Percentiles rank a stretch among this genome's conserved stretches.
Evolutionary conservation across 2,113 vertebrate genomes (phyloP).

Genomic region (Paradisaea rubra): DNA sequence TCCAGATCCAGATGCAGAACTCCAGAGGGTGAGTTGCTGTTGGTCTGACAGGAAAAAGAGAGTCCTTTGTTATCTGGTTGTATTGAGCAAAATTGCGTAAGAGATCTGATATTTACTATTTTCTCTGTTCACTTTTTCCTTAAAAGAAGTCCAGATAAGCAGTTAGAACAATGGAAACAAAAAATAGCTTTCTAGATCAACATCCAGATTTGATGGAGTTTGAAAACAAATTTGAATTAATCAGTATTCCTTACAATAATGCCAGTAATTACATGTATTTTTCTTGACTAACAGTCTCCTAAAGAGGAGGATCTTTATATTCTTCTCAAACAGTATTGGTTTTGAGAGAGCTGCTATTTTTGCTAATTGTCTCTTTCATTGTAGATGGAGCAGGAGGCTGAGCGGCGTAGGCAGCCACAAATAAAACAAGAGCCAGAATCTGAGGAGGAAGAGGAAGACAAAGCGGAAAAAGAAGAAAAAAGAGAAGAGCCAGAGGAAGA

Average conservation of each 20-base stretch:
- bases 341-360: not conserved
- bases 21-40: conserved; percentile 84
- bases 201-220: not conserved
- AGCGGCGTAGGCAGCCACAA: conserved; percentile 89
- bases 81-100: not conserved
- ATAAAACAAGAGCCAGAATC: conserved; percentile 87
- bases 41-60: not conserved
- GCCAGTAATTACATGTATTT: not conserved
- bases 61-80: not conserved
- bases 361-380: not conserved
- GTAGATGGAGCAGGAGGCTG: conserved; percentile 98
- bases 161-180: not conserved
- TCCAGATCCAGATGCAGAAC: conserved; percentile 95
- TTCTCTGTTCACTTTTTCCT: not conserved
- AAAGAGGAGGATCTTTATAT: not conserved
- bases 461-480: conserved; percentile 87
- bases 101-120: not conserved
- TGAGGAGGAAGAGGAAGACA: conserved; percentile 80
- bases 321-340: not conserved
- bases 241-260: not conserved
- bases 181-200: not conserved
- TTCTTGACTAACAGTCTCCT: not conserved
- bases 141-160: not conserved
- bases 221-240: not conserved
- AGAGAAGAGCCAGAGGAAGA: conserved; percentile 85